A percentile compares a stretch with the other conserved stretches of the same genome.
Conservation (phyloP, 2,113 vertebrate species). For the Andinoacara biseriatus region DNA sequence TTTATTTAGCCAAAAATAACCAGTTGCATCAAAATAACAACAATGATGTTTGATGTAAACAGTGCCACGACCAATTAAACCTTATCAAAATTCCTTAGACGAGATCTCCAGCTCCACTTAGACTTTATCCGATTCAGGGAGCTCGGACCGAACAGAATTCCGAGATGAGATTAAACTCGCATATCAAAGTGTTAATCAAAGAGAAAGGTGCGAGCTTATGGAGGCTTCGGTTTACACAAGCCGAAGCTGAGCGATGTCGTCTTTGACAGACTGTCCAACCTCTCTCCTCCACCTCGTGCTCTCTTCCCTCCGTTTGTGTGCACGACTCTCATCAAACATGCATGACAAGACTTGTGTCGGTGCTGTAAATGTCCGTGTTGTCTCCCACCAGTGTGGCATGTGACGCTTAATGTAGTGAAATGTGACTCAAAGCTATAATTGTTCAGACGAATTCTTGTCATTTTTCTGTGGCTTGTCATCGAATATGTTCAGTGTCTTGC, state of each 20-base stretch:
- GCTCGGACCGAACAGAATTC: slow-evolving; percentile 30
- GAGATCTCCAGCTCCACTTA: slow-evolving; percentile 43
- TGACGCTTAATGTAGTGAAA: slow-evolving; percentile 46
- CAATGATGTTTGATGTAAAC: slow-evolving; percentile 29
- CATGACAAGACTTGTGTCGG: slow-evolving; percentile 64
- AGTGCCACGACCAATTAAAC: slow-evolving; percentile 39
- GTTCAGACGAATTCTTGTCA: slow-evolving; percentile 45
- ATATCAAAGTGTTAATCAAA: slow-evolving; percentile 49
- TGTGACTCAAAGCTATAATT: slow-evolving; percentile 49
- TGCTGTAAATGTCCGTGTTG: slow-evolving; percentile 42
- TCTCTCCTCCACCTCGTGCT: slow-evolving; percentile 46
- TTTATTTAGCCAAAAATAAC: slow-evolving; percentile 13
- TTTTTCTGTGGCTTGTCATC: slow-evolving; percentile 46
- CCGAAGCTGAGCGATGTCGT: slow-evolving; percentile 38
- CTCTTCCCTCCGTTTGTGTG: slow-evolving; percentile 48
- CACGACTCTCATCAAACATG: slow-evolving; percentile 64
- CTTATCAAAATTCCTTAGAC: slow-evolving; percentile 51
- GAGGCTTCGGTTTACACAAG: slow-evolving; percentile 44
- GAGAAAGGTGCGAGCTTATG: slow-evolving; percentile 26
- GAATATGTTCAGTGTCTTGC: slow-evolving; percentile 61
- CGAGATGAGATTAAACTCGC: slow-evolving; percentile 17
- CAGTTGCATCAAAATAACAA: not conserved
- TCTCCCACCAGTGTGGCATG: slow-evolving; percentile 55
- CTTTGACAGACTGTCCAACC: slow-evolving; percentile 35
- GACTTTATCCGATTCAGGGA: slow-evolving; percentile 45